phyloP scores from a whole-genome alignment of 2,113 vertebrate species.

The Anhinga rufa region DNA sequence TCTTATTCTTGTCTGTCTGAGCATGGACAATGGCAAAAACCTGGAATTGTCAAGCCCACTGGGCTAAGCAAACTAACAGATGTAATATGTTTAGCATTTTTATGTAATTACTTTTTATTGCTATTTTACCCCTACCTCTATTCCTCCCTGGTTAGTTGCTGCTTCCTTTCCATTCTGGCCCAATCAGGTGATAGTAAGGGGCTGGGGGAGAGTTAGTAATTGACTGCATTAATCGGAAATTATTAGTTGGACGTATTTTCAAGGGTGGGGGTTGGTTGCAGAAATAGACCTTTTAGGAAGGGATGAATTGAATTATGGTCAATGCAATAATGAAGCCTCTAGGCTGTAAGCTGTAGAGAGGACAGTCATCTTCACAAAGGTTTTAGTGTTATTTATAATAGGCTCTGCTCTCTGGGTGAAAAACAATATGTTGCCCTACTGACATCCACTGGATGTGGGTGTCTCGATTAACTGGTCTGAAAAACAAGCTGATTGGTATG shows the following conservation, averaged over 20 bases:
- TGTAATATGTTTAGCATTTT: slow-evolving; percentile 83
- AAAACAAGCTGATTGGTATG: slow-evolving; percentile 17
- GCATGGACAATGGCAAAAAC: slow-evolving; percentile 62
- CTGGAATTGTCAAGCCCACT: slow-evolving; percentile 65
- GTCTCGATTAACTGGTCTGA: background rate
- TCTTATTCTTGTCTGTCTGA: slow-evolving; percentile 68
- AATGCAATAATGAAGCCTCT: slow-evolving; percentile 62
- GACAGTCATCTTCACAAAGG: slow-evolving; percentile 46
- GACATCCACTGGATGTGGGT: background rate
- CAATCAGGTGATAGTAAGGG: slow-evolving; percentile 34
- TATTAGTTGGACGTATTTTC: slow-evolving; percentile 68
- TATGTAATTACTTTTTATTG: slow-evolving; percentile 82
- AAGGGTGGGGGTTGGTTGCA: slow-evolving; percentile 40
- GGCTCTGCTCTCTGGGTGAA: background rate
- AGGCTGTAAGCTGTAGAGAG: slow-evolving; percentile 54
- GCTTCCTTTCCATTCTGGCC: slow-evolving; percentile 32
- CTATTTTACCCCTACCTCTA: slow-evolving; percentile 62
- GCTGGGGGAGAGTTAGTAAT: slow-evolving; percentile 61
- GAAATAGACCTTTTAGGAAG: slow-evolving; percentile 63
- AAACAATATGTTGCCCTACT: slow-evolving; percentile 11
- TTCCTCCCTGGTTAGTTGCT: slow-evolving; percentile 51
- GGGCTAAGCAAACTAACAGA: slow-evolving; percentile 73
- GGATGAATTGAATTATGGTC: slow-evolving; percentile 64
- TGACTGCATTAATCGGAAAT: slow-evolving; percentile 71
- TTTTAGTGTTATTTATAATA: slow-evolving; percentile 31